Evolutionary conservation across 2,888 invertebrate species (phyloP).

Genomic region (Leptinotarsa haldemani): DNA sequence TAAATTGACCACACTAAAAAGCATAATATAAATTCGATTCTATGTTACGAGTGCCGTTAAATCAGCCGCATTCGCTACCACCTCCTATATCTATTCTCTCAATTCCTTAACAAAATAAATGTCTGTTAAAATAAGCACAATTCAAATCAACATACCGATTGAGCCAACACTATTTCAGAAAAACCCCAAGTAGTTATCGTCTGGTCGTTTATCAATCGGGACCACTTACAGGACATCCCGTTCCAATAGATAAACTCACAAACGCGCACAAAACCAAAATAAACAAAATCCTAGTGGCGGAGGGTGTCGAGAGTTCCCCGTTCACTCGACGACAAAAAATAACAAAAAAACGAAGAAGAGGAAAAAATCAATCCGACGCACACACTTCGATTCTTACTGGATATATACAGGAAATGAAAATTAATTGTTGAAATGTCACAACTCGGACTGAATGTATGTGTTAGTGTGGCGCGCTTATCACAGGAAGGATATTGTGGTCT

Average conservation of each 20-base stretch:
- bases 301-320: slow-evolving; percentile 21
- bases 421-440: slow-evolving; percentile 40
- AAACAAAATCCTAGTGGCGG: slow-evolving; percentile 29
- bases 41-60: too few relatives aligned
- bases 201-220: slow-evolving; percentile 47
- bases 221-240: slow-evolving; percentile 58
- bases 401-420: slow-evolving; percentile 39
- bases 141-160: slow-evolving; percentile 8
- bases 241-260: slow-evolving; percentile 43
- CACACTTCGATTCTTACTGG: slow-evolving; percentile 24
- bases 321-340: slow-evolving; percentile 1
- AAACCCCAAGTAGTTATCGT: slow-evolving; percentile 37
- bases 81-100: too few relatives aligned
- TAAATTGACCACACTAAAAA: too few relatives aligned
- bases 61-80: too few relatives aligned
- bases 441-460: slow-evolving; percentile 15
- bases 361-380: slow-evolving; percentile 29
- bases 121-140: neutral
- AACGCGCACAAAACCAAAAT: slow-evolving; percentile 35
- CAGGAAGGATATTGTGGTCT: slow-evolving; percentile 47
- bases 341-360: slow-evolving; percentile 15
- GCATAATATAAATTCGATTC: too few relatives aligned
- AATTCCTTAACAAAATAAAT: neutral
- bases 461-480: slow-evolving; percentile 32
- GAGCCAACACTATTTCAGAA: neutral